A percentile compares a stretch with the other conserved stretches of the same genome.
Evolutionary conservation across 64 coral and sea anemone genomes (phyloP).

Genomic region (Porites lutea): DNA sequence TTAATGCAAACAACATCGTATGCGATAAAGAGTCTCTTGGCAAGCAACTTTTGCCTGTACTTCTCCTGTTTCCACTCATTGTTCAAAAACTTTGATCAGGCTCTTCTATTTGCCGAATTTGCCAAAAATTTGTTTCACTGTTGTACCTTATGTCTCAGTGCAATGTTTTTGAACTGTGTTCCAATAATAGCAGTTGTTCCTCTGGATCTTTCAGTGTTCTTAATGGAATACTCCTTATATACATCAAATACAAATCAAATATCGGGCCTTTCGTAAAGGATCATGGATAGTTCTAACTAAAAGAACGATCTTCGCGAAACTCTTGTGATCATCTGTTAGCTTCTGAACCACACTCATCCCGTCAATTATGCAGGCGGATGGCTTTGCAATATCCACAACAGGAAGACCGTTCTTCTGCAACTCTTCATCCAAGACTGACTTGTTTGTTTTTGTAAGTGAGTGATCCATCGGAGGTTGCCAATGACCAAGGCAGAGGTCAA

Average conservation of each 20-base stretch:
- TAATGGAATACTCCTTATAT: too few relatives aligned
- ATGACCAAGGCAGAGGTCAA: neutral
- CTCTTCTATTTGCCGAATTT: slow-evolving; percentile 22
- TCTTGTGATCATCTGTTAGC: neutral
- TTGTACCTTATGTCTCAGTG: neutral
- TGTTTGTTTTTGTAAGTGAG: neutral
- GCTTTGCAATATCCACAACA: neutral
- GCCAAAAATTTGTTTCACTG: slow-evolving; percentile 53
- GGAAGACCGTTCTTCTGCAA: slow-evolving; percentile 25
- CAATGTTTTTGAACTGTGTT: neutral
- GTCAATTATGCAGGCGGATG: slow-evolving; percentile 1
- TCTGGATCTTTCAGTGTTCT: too few relatives aligned
- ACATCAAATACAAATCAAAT: too few relatives aligned
- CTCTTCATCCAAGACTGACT: slow-evolving; percentile 18
- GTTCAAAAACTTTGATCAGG: slow-evolving; percentile 45
- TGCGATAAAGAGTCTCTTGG: slow-evolving; percentile 14
- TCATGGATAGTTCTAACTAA: neutral
- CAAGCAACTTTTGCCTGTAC: slow-evolving; percentile 7
- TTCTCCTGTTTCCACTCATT: slow-evolving; percentile 28
- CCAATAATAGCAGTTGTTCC: too few relatives aligned
- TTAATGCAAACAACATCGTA: neutral
- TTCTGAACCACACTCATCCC: neutral
- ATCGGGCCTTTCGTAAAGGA: neutral
- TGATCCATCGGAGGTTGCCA: neutral
- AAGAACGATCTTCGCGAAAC: neutral